Conservation (phyloP, 2,113 vertebrate genomes). For the Naja naja region DNA sequence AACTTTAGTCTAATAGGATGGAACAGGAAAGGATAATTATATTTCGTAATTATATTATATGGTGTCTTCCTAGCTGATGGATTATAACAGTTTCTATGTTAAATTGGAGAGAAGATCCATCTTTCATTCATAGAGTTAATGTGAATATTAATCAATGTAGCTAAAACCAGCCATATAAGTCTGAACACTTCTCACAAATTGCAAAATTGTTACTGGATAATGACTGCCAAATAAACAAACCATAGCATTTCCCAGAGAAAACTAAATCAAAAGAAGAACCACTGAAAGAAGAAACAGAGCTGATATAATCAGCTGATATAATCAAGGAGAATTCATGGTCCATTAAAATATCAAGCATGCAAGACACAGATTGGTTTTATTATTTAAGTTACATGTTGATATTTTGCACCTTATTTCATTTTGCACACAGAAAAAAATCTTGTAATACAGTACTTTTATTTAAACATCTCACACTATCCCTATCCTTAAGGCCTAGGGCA, state of each 20-base stretch:
- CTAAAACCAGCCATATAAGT: not conserved
- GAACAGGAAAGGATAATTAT: not conserved
- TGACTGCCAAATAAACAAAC: not conserved
- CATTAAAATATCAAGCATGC: not conserved
- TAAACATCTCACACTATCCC: not conserved
- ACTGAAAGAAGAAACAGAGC: not conserved
- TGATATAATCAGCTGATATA: not conserved
- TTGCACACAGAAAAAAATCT: not conserved
- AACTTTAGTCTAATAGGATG: not conserved
- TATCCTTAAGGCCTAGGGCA: not conserved
- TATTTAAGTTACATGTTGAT: not conserved
- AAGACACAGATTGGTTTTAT: not conserved
- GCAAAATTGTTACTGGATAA: not conserved
- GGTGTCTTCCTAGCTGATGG: not conserved
- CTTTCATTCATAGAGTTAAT: constrained; percentile 5
- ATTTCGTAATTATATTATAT: not conserved
- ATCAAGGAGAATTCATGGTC: not conserved
- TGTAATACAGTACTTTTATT: not conserved
- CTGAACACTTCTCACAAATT: not conserved
- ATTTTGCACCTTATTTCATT: not conserved
- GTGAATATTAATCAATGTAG: not conserved
- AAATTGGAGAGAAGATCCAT: not conserved
- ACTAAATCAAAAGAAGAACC: not conserved
- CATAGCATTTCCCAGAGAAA: not conserved
- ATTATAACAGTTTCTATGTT: not conserved